phyloP scores from a whole-genome alignment of 2,797 vertebrate genomes.

The Oophaga sylvatica region DNA sequence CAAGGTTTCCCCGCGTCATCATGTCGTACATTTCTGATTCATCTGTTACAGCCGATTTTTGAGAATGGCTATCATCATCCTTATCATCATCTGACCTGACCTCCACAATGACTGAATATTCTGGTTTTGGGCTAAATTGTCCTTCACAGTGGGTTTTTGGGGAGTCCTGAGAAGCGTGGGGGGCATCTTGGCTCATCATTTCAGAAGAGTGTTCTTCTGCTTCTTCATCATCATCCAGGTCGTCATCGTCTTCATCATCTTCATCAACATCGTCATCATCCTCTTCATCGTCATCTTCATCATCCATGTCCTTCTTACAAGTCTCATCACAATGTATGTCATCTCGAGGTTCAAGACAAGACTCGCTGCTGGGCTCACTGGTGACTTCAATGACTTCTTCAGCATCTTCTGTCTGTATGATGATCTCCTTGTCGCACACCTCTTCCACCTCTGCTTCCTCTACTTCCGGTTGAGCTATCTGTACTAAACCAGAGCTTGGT shows the following conservation, averaged over 20 bases:
- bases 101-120: slow-evolving; percentile 84
- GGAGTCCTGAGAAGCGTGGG: slow-evolving; percentile 68
- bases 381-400: slow-evolving; percentile 76
- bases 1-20: slow-evolving; percentile 91
- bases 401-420: slow-evolving; percentile 74
- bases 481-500: slow-evolving; percentile 45
- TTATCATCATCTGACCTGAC: slow-evolving; percentile 84
- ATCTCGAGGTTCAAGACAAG: slow-evolving; percentile 66
- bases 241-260: slow-evolving; percentile 66
- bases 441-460: slow-evolving; percentile 68
- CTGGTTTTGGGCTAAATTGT: slow-evolving; percentile 78
- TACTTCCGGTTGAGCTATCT: slow-evolving; percentile 66
- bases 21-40: slow-evolving; percentile 96
- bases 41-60: slow-evolving; percentile 83
- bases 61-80: slow-evolving; percentile 85
- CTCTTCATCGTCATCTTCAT: slow-evolving; percentile 64
- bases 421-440: slow-evolving; percentile 73
- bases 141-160: slow-evolving; percentile 74
- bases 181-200: slow-evolving; percentile 69
- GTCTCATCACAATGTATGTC: slow-evolving; percentile 67
- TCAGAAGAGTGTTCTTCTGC: slow-evolving; percentile 69
- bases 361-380: slow-evolving; percentile 71
- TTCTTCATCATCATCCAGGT: slow-evolving; percentile 71
- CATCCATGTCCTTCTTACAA: slow-evolving; percentile 70
- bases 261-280: slow-evolving; percentile 69